Conservation (phyloP, 2,113 vertebrate species). For the Plotosus lineatus region DNA sequence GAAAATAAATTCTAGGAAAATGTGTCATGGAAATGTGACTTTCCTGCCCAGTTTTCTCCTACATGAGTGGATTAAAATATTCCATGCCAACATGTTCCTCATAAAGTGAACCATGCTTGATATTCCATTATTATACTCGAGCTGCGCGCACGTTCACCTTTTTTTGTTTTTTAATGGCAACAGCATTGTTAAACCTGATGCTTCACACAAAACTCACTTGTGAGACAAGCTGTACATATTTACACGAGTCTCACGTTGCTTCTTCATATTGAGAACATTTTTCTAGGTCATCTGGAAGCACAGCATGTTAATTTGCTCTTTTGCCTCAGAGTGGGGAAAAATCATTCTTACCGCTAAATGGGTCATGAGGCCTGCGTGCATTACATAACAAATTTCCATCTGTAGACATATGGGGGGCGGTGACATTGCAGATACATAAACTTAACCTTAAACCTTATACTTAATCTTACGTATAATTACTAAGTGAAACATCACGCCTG, state of each 20-base stretch:
- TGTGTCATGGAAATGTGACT: neutral
- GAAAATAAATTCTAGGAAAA: neutral
- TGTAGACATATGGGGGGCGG: neutral
- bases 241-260: conserved; percentile 30
- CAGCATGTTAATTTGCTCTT: conserved; percentile 65
- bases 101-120: neutral
- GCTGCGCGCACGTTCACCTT: neutral
- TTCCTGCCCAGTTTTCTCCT: neutral
- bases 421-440: conserved; percentile 1
- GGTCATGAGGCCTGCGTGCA: conserved; percentile 60
- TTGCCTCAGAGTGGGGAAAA: conserved; percentile 56
- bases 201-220: neutral
- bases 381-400: conserved; percentile 46
- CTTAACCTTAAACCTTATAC: neutral
- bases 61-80: neutral
- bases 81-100: neutral
- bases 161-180: neutral
- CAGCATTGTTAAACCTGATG: neutral
- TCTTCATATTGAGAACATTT: conserved; percentile 46
- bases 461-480: neutral
- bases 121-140: neutral
- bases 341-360: conserved; percentile 64
- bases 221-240: conserved; percentile 27
- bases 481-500: too few species aligned
- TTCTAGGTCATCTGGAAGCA: conserved; percentile 68